These are phyloP conservation scores for Stenchaetothrips biformis DNA, from an alignment of 2,888 invertebrate genomes.

Conservation along the genomic window DNA sequence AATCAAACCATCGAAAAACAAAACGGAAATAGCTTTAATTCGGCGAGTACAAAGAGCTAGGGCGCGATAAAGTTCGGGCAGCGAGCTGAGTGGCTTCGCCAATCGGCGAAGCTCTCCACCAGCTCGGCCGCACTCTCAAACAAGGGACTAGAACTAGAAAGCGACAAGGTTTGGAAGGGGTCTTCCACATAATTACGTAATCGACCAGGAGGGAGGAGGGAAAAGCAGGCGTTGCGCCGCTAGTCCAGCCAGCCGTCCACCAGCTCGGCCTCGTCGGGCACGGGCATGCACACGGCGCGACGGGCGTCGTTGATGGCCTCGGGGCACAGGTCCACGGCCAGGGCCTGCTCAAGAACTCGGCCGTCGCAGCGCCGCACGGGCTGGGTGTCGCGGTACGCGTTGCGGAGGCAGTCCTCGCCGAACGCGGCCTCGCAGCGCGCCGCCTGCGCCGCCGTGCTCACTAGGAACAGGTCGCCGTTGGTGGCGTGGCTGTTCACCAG, in stretches of 20 bases:
- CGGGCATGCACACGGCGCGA: background rate
- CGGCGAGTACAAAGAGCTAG: too few species aligned
- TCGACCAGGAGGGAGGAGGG: background rate
- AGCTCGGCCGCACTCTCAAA: too few species aligned
- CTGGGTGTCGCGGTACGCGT: background rate
- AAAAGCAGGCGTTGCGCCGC: background rate
- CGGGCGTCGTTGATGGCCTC: constrained; percentile 13
- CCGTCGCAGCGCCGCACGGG: background rate
- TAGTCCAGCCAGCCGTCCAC: background rate
- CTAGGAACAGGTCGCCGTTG: constrained; percentile 12
- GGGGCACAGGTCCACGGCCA: background rate
- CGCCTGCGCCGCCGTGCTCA: background rate
- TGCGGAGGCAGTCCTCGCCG: constrained; percentile 5
- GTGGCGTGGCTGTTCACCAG: background rate
- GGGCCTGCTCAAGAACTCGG: background rate
- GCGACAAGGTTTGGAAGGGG: background rate
- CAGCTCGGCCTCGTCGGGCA: background rate
- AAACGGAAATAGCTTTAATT: too few species aligned
- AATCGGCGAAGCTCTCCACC: too few species aligned
- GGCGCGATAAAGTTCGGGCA: too few species aligned
- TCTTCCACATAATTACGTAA: background rate
- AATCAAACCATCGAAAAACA: too few species aligned
- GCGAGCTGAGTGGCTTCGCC: too few species aligned
- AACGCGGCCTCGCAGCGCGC: background rate
- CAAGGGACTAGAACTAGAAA: background rate